A percentile compares a stretch with the other conserved stretches of the same genome.
These are phyloP conservation scores for Clarias gariepinus DNA, from an alignment of 2,113 vertebrate species.

Conservation along the genomic window DNA sequence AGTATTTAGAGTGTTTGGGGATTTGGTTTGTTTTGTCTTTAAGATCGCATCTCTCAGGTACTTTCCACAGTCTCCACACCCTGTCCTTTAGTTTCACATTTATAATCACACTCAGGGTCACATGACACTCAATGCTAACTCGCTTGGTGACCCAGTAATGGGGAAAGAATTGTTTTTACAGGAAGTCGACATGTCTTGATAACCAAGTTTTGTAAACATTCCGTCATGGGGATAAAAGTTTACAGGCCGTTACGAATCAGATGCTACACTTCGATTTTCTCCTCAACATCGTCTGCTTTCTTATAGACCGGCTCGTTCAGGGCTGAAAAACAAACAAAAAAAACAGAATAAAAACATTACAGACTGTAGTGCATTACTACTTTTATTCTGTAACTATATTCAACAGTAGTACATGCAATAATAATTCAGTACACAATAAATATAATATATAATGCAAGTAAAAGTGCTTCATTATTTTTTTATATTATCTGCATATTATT, in stretches of 20 bases:
- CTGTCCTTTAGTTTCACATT: neutral
- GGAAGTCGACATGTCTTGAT: neutral
- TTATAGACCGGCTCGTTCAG: neutral
- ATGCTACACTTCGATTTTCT: neutral
- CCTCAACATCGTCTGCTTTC: neutral
- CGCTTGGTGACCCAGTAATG: neutral
- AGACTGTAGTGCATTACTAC: no score
- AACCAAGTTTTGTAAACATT: neutral
- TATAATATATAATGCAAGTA: neutral
- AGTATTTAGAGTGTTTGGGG: neutral
- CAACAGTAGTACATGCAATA: neutral
- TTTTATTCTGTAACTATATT: neutral
- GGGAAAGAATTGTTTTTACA: neutral
- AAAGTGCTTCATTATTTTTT: neutral
- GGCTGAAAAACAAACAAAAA: neutral
- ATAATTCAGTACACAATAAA: neutral
- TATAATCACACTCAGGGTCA: neutral
- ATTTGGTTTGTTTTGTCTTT: neutral
- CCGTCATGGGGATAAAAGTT: neutral
- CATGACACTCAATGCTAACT: neutral
- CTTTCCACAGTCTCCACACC: neutral
- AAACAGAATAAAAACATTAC: neutral
- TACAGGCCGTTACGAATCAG: neutral
- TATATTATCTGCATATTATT: neutral
- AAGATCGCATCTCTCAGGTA: neutral